Conservation (phyloP, 2,797 vertebrate species). For the Sardinella longiceps region DNA sequence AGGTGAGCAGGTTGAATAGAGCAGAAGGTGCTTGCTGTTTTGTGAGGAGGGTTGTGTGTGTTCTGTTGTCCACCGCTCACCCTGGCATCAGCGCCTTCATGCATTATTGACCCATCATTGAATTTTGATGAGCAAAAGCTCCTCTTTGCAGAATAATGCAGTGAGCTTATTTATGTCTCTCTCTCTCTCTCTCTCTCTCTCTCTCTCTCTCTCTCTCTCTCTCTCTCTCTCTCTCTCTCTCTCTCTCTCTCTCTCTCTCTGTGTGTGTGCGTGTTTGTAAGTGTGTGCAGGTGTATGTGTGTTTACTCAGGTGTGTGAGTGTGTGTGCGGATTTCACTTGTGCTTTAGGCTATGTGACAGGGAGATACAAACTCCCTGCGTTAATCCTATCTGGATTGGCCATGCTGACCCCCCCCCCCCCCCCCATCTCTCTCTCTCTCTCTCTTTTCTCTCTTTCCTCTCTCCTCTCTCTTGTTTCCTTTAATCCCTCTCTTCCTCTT, state of each 20-base stretch:
- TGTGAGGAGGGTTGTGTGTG: slow-evolving; percentile 32
- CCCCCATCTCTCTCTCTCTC: not conserved
- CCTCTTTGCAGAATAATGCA: slow-evolving; percentile 22
- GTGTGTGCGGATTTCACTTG: not conserved
- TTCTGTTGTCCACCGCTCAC: slow-evolving; percentile 45
- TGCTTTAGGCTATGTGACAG: slow-evolving; percentile 26
- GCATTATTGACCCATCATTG: slow-evolving; percentile 55
- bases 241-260: slow-evolving; percentile 24
- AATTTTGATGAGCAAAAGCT: slow-evolving; percentile 55
- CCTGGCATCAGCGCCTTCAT: slow-evolving; percentile 42
- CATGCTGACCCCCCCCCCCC: slow-evolving; percentile 29
- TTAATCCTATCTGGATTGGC: slow-evolving; percentile 29
- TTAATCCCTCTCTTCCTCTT: slow-evolving; percentile 24
- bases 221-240: too few relatives aligned
- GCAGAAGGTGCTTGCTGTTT: not conserved
- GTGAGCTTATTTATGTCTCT: not conserved
- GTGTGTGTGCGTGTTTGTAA: not conserved
- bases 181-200: not conserved
- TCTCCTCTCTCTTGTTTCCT: not conserved
- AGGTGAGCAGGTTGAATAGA: not conserved
- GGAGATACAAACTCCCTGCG: slow-evolving; percentile 35
- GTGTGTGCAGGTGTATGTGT: slow-evolving; percentile 3
- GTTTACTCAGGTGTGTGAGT: not conserved
- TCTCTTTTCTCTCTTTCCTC: not conserved
- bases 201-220: slow-evolving; percentile 10